phyloP scores from a whole-genome alignment of 2,113 vertebrate genomes.

The Neofelis nebulosa region DNA sequence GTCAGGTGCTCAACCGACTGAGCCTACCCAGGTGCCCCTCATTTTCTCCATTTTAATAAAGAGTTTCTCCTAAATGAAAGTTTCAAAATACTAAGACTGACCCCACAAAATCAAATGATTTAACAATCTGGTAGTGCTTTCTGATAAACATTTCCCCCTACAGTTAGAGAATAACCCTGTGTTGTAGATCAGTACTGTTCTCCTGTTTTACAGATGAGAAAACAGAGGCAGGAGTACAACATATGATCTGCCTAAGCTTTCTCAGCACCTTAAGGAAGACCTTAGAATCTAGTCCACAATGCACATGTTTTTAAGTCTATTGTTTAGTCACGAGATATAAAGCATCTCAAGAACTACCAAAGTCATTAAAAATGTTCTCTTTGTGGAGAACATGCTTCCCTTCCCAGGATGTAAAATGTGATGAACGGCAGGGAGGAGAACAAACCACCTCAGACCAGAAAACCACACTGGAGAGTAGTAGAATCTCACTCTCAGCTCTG shows the following conservation, averaged over 20 bases:
- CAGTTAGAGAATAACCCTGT: not conserved
- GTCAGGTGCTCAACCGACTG: too few species aligned
- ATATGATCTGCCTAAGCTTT: not conserved
- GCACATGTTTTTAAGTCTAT: not conserved
- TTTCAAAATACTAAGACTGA: not conserved
- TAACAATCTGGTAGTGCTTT: not conserved
- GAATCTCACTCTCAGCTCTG: slow-evolving; percentile 53
- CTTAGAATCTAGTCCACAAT: not conserved
- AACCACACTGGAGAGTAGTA: slow-evolving; percentile 53
- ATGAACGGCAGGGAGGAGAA: slow-evolving; percentile 59
- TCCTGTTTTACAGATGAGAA: not conserved
- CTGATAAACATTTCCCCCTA: not conserved
- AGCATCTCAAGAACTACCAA: slow-evolving; percentile 48
- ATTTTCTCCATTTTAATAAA: not conserved
- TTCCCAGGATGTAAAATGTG: slow-evolving; percentile 59
- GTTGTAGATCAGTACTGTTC: not conserved
- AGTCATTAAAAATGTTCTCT: slow-evolving; percentile 68
- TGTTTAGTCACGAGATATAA: slow-evolving; percentile 46
- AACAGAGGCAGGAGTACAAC: not conserved
- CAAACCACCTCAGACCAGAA: slow-evolving; percentile 57
- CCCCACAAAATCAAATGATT: not conserved
- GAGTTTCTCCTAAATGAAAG: not conserved
- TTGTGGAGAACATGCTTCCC: slow-evolving; percentile 61
- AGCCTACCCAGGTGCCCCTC: too few species aligned
- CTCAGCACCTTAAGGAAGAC: not conserved